These are phyloP conservation scores for Orchesella flavescens DNA, from an alignment of 2,888 invertebrate species.

Conservation along the genomic window DNA sequence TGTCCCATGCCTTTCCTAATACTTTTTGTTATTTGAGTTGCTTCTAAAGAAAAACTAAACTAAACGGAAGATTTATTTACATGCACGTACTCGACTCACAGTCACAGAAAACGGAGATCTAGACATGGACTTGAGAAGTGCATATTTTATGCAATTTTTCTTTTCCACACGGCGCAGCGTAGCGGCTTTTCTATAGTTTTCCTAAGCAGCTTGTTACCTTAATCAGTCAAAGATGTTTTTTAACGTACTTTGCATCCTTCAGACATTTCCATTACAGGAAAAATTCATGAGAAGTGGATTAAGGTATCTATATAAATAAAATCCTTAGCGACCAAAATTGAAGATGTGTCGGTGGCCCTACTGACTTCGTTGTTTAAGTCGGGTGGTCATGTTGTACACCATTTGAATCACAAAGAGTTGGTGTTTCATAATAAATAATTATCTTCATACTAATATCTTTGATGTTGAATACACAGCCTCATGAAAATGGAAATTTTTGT, in stretches of 20 bases:
- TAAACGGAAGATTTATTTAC: background rate
- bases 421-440: too few relatives aligned
- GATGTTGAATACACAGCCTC: too few relatives aligned
- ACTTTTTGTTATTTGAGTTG: background rate
- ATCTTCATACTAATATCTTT: too few relatives aligned
- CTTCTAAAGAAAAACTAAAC: background rate
- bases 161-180: too few relatives aligned
- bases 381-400: too few relatives aligned
- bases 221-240: conserved; percentile 9
- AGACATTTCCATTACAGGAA: conserved; percentile 23
- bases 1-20: background rate
- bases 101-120: background rate
- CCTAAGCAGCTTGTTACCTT: background rate
- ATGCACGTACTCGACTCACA: background rate
- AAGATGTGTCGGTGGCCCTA: too few relatives aligned
- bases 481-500: too few relatives aligned
- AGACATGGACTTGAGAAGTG: too few relatives aligned
- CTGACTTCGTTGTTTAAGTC: too few relatives aligned
- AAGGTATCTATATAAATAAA: too few relatives aligned
- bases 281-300: conserved; percentile 29
- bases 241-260: conserved; percentile 5
- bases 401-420: too few relatives aligned
- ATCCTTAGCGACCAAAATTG: too few relatives aligned
- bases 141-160: background rate
- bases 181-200: background rate